A percentile compares a stretch with the other conserved stretches of the same genome.
Conservation (phyloP, 2,113 vertebrate species). For the Microtus oregoni region DNA sequence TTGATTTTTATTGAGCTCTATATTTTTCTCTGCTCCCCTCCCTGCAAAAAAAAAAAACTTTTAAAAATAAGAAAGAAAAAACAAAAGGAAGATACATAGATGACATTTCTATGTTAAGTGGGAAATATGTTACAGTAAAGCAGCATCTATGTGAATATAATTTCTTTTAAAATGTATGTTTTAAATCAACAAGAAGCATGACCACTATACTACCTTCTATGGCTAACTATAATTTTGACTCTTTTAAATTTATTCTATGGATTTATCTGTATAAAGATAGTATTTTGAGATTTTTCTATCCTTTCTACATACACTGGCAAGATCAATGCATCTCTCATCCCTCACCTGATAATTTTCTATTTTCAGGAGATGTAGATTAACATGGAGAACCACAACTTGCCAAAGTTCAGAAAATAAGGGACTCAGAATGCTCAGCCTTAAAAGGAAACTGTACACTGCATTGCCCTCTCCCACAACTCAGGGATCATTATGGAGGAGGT, state of each 20-base stretch:
- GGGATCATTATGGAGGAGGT: background rate
- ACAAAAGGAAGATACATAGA: background rate
- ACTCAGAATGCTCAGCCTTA: background rate
- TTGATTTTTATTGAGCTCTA: too few species aligned
- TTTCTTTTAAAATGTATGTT: conserved; percentile 33
- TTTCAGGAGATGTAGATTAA: background rate
- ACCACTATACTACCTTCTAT: background rate
- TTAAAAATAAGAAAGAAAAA: background rate
- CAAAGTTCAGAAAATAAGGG: background rate
- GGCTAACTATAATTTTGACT: background rate
- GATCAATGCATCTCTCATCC: background rate
- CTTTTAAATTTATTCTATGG: background rate
- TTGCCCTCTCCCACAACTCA: background rate
- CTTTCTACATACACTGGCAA: background rate
- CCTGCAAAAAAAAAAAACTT: too few species aligned
- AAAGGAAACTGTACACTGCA: background rate
- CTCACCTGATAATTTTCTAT: background rate
- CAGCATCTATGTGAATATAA: conserved; percentile 24
- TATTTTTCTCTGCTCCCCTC: too few species aligned
- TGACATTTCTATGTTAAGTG: background rate
- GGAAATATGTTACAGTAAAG: conserved; percentile 8
- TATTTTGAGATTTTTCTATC: background rate
- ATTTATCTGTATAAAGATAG: background rate
- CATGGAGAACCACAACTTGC: background rate
- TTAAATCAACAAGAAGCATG: background rate